phyloP scores from a whole-genome alignment of 2,113 vertebrate species.

The Micromys minutus region DNA sequence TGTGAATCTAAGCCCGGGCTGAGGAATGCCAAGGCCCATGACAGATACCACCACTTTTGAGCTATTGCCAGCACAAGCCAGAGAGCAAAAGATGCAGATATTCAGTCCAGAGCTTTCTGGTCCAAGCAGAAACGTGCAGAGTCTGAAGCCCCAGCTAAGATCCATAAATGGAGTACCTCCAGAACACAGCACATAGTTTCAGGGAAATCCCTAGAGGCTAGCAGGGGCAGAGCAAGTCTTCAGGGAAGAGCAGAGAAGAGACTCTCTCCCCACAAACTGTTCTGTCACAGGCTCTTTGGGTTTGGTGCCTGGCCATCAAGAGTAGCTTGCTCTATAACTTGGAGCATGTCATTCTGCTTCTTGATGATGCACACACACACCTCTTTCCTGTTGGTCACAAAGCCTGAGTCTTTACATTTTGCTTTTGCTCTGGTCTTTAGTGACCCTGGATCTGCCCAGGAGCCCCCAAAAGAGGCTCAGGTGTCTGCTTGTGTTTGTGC shows the following conservation, averaged over 20 bases:
- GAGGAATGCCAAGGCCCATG: neutral
- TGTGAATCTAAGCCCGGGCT: no score
- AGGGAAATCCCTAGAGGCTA: neutral
- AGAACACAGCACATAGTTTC: neutral
- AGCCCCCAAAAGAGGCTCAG: neutral
- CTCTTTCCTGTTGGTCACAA: neutral
- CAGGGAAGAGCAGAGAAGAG: neutral
- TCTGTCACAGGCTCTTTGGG: neutral
- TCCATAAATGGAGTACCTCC: neutral
- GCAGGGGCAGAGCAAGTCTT: neutral
- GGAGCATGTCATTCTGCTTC: neutral
- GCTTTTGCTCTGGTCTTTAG: neutral
- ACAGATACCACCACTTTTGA: neutral
- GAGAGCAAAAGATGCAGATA: no score
- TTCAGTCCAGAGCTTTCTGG: neutral
- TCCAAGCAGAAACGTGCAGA: neutral
- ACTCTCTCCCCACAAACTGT: no score
- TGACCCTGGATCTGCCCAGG: neutral
- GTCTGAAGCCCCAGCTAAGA: neutral
- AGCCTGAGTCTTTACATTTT: neutral
- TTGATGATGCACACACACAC: neutral
- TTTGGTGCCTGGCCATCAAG: no score
- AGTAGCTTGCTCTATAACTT: neutral
- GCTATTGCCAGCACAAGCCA: neutral
- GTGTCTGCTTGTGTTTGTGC: neutral